Conservation (phyloP, 2,888 invertebrate species). For the Athalia cordata region DNA sequence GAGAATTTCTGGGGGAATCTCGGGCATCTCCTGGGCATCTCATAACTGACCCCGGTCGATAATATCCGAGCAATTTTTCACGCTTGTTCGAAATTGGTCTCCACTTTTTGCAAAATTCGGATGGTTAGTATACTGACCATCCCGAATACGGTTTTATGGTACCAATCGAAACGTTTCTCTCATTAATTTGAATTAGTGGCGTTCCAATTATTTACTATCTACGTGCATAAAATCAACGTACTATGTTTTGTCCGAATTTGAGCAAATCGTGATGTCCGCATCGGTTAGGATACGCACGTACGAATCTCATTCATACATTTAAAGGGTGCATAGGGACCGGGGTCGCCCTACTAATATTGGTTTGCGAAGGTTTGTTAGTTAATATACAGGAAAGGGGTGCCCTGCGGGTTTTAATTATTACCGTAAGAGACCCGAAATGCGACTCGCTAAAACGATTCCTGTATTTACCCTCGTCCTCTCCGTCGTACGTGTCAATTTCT, state of each 20-base stretch:
- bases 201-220: too few species aligned
- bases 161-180: too few species aligned
- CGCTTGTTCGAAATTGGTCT: not conserved
- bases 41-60: constrained; percentile 12
- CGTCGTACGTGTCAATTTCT: constrained; percentile 24
- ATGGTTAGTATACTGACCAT: too few species aligned
- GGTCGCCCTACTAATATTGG: constrained; percentile 16
- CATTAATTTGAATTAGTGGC: too few species aligned
- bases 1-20: constrained; percentile 9
- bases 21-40: not conserved
- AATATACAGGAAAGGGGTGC: constrained; percentile 23
- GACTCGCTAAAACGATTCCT: constrained; percentile 27
- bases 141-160: too few species aligned
- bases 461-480: constrained; percentile 23
- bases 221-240: not conserved
- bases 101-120: not conserved
- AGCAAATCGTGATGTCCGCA: not conserved
- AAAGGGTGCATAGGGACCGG: not conserved
- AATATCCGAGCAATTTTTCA: constrained; percentile 2
- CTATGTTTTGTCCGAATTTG: not conserved
- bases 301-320: constrained; percentile 5
- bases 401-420: constrained; percentile 33
- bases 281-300: not conserved
- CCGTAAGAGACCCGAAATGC: constrained; percentile 23
- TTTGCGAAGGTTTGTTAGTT: constrained; percentile 12